Evolutionary conservation across 64 coral and sea anemone species (phyloP), one percentile per base, ranked within the genome.

Genomic region (Dendrophyllia cribrosa): DNA sequence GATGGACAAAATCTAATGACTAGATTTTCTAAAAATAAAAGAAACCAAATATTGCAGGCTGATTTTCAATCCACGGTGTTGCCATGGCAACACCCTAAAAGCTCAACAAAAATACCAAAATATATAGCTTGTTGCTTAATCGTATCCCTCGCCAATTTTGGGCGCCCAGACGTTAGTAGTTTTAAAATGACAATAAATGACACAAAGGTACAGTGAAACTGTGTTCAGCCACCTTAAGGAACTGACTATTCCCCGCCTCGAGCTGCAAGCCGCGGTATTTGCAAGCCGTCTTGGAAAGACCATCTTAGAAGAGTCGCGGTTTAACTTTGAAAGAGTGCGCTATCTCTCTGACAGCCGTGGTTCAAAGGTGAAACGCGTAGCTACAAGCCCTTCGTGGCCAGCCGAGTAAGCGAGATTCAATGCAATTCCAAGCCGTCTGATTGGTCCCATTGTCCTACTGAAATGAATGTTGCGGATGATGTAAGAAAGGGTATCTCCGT

Each of bases 261-360:
- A 86, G 43, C 25, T 86, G 17, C 82, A 86, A 68, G 66, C 66
- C 19, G 82, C 86, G 26, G 70, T 74, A 16, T 3, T 88, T 19
- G 70, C 86, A 58, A 76, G 70, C 51, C 45, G 86, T 13, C 58
- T 88, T 7, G 50, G 22, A 46, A 74, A 58, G 11, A 75, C 70
- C 70, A 88, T 88, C 16, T 5, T 24, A 1, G 62, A 86, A 86
- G 46, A 86, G 7, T 86, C 62, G 47, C 24, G 82, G 43, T 66
- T 86, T 61, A 66, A 86, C 14, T 86, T 86, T 61, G 9, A 45
- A 68, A 55, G 48, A 75, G 5, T 47, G 3, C 25, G 72, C 16
- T 85, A 70, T 59, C 85, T 86, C 66, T 60, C 80, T 49, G 82
- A 91, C n/a, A 92, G 82, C 43, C 51, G 22, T 77, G 81, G 89